Base-by-base conservation (phyloP, 2,797 vertebrate genomes). In the Holocentrus rufus region DNA sequence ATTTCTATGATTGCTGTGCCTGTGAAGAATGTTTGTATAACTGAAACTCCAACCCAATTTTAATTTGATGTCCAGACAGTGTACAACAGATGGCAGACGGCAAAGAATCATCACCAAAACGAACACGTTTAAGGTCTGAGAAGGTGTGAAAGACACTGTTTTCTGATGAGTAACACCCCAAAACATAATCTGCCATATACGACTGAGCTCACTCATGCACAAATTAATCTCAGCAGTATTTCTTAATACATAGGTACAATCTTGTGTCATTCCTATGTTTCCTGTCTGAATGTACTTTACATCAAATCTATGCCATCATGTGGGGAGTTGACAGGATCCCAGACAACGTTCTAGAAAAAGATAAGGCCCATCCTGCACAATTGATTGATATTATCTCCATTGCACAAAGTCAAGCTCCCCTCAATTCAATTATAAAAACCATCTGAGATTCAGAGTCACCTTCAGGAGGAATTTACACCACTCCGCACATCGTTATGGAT, bases 361-460 rank as follows among this genome's bases (percentile, higher is more conserved):
- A 85, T 74, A 75, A 83, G 53, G 57, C 39, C 63, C 57, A 55
- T 79, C 68, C 58, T 59, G 34, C 74, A 72, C 72, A 60, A 66
- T 75, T 80, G 86, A 86, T 83, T 86, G 80, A 85, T 87, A 78
- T 85, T 72, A 85, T 90, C 84, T 74, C 58, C 60, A 36, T 36
- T 22, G 30, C 80, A 81, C 34, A 61, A 61, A 77, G 70, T 83
- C 72, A 74, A 50, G 52, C 74, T 85, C 74, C 49, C 42, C 68
- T 62, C 65, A 53, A 46, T 88, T 85, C 77, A 88, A 87, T 89
- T 89, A 89, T 62, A 84, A 84, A 81, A 81, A 50, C 56, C 55
- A 50, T 69, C 27, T 0, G 7, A 70, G 47, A 62, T 14, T 44
- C 53, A 75, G 36, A 76, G 83, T 88, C 83, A 88, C 83, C 87